Evolutionary conservation across 2,888 invertebrate genomes (phyloP), one percentile per base, ranked within the genome.

Genomic region (Drosophila ustulata): DNA sequence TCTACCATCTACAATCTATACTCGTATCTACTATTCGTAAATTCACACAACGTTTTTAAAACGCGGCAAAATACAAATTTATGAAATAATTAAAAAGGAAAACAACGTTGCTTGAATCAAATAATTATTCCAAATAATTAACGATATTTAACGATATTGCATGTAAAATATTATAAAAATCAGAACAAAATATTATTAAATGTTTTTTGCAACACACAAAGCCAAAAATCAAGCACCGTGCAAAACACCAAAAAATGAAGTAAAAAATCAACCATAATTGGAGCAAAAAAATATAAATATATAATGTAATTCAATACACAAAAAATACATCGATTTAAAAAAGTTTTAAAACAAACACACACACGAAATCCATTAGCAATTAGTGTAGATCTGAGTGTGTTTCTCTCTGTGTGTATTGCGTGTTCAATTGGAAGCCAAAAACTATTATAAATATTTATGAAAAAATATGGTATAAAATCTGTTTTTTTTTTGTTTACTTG

Each of bases 51-150:
- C 69, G 88, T 86, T 89, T 89, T 63, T 62, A 88, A 86, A 89
- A 89, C 88, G 78, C 62, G 66, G 69, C 37, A 45, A 59, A 65
- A 67, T 13, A 41, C 2, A 11, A 18, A 43, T 9, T 18, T 25
- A 25, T 2, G 1, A 26, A 50, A 37, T 9, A 32, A 32, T n/a
- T 18, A 13, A 7, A 47, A 32, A 23, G 2, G 46, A 39, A 18
- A 18, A 1, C 18, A 18, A 68, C 51, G 76, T 75, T 79, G 75
- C 67, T 71, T 75, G 51, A 67, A 75, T 78, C 72, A 68, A 57
- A 64, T 49, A 84, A 83, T 83, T 83, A 87, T 83, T 87, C 7
- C 45, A 87, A 88, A 89, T 84, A 84, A 81, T 87, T 87, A 52
- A 76, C 82, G 80, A 52, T 56, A 78, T 62, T 73, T 66, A 64